phyloP scores from a whole-genome alignment of 2,113 vertebrate species.

The Nothoprocta pentlandii region DNA sequence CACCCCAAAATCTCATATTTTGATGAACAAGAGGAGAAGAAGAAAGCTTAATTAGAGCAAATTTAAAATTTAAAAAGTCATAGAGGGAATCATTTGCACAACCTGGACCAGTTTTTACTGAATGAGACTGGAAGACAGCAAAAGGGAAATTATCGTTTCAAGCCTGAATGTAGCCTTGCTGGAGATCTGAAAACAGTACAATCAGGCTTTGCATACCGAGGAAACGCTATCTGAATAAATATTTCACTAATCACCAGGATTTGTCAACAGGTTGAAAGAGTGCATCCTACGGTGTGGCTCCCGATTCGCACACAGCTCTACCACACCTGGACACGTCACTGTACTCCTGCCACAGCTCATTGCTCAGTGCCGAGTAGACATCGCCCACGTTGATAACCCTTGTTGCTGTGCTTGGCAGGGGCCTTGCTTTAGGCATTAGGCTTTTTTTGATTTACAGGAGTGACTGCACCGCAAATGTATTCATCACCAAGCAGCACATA shows the following conservation, averaged over 20 bases:
- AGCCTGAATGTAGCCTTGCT: background rate
- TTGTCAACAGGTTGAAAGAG: background rate
- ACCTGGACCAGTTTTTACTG: background rate
- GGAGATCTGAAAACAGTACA: background rate
- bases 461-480: constrained; percentile 70
- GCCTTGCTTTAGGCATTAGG: constrained; percentile 77
- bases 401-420: constrained; percentile 74
- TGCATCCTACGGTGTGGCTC: background rate
- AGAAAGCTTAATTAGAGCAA: background rate
- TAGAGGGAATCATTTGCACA: background rate
- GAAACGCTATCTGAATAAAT: background rate
- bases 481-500: constrained; percentile 79
- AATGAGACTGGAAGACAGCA: background rate
- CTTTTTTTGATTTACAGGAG: constrained; percentile 84
- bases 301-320: background rate
- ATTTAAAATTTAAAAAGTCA: background rate
- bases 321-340: background rate
- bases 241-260: background rate
- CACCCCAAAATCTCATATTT: background rate
- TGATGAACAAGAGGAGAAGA: background rate
- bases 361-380: background rate
- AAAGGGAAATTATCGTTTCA: background rate
- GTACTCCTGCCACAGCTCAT: background rate
- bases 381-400: background rate
- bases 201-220: background rate